Evolutionary conservation across 2,888 invertebrate species (phyloP), one percentile per base, ranked within the genome.

Genomic region (Morpho helenor): DNA sequence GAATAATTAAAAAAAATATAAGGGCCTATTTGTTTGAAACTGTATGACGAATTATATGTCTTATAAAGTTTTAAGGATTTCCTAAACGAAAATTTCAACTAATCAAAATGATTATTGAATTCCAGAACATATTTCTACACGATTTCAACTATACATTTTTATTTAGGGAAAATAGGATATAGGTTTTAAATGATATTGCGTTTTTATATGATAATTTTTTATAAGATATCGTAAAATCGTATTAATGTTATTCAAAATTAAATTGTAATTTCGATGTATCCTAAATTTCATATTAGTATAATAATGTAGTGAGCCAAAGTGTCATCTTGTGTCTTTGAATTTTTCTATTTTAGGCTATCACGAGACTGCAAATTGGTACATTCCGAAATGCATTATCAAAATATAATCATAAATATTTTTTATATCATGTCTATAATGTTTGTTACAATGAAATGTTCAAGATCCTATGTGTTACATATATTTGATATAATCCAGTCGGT

Each of bases 301-400:
- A 16, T 48, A 56, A 52, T 51, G 51, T 56, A 48, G 31, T 31
- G 31, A 48, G 23, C 16, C 3, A 48, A 44, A 56, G 49, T 41
- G 39, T 22, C 22, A 7, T 9, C 40, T 8, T 53, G 53, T 53
- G 7, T 39, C 40, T 53, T 46, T 53, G 53, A 53, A 45, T 53
- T 46, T 40, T 53, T 40, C 39, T 47, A 53, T 52, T 53, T 9
- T 53, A 39, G 39, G 31, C n/a, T 7, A 9, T 39, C 3, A 39
- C 6, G 48, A 62, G 56, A 52, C 52, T 52, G 60, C 52, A 43
- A 16, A 44, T 56, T 57, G 57, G 52, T 51, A 60, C 55, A 62
- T 62, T 62, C 57, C 56, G 49, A 41, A 54, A 56, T 5, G 31
- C 31, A 31, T 31, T 31, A 2, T 31, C 31, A 31, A 31, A 31